A percentile compares a stretch with the other conserved stretches of the same genome.
Conservation (phyloP, 1,140 invertebrate species). For the Drosophila triauraria region DNA sequence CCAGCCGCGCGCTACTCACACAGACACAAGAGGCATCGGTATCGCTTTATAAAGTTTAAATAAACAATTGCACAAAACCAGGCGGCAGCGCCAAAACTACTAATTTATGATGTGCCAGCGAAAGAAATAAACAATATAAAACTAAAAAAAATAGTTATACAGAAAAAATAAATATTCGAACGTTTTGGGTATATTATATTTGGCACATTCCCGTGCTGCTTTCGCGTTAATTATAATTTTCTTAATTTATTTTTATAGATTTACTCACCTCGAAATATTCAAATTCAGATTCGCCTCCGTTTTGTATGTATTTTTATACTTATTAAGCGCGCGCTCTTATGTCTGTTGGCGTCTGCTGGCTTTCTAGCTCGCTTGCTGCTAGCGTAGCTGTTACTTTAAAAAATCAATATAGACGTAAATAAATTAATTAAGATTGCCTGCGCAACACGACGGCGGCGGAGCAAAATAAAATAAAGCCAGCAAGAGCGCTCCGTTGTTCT, state of each 20-base stretch:
- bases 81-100: conserved; percentile 23
- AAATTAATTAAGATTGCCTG: conserved; percentile 66
- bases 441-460: conserved; percentile 39
- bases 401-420: conserved; percentile 65
- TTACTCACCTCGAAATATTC: conserved; percentile 51
- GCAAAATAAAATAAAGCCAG: conserved; percentile 44
- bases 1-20: conserved; percentile 23
- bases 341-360: conserved; percentile 23
- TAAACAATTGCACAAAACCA: conserved; percentile 47
- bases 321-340: conserved; percentile 35
- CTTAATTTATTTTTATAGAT: conserved; percentile 60
- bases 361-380: conserved; percentile 36
- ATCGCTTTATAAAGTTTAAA: conserved; percentile 40
- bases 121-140: conserved; percentile 19
- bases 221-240: conserved; percentile 48
- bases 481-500: conserved; percentile 13
- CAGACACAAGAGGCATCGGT: conserved; percentile 16
- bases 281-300: conserved; percentile 32
- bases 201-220: conserved; percentile 25
- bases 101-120: conserved; percentile 34
- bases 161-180: conserved; percentile 32
- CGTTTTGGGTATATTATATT: conserved; percentile 32
- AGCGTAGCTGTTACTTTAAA: conserved; percentile 58
- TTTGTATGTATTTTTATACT: conserved; percentile 45
- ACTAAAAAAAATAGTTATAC: conserved; percentile 20